Evolutionary conservation across 1,140 invertebrate genomes (phyloP), one percentile per base, ranked within the genome.

Genomic region (Gonioctena quinquepunctata): DNA sequence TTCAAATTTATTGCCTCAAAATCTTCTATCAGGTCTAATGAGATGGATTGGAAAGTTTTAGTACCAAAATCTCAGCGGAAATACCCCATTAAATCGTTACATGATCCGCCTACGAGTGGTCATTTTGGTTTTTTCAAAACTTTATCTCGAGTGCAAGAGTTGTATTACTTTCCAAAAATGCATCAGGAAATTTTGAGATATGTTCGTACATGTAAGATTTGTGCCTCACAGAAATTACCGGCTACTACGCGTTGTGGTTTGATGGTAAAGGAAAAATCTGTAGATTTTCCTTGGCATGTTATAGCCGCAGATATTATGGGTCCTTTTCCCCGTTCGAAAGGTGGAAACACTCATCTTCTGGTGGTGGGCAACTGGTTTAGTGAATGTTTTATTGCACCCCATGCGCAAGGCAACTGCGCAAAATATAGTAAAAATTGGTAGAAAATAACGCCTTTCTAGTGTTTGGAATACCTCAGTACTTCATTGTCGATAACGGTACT

Each of bases 241-340:
- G 66, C 63, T 26, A 2, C 16, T 23, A 2, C 23, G 26, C 28
- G 19, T 3, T 13, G 60, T 2, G 72, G 72, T 49, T 49, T 67
- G 11, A 69, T 71, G 68, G 66, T 69, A 23, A 59, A 26, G 13
- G 68, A 71, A 48, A 73, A 74, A 56, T 28, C 49, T 16, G 63
- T 69, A 21, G 8, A 25, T 48, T 60, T 27, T 57, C 74, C 74
- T 48, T 76, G 26, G 26, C 66, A 82, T 70, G 19, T 71, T 0
- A 69, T 79, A 16, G 73, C 76, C 1, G 54, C 79, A 2, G 68
- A 85, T 81, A 66, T 87, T 80, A 64, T 42, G 6, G 33, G 33
- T 42, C 33, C 33, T 7, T n/a, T 42, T 7, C 33, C 33, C 6
- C 33, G 6, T 42, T 42, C 33, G 6, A 42, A 42, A n/a, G 11